These are phyloP conservation scores for Rhipidura dahli DNA, from an alignment of 2,113 vertebrate genomes.

Conservation along the genomic window DNA sequence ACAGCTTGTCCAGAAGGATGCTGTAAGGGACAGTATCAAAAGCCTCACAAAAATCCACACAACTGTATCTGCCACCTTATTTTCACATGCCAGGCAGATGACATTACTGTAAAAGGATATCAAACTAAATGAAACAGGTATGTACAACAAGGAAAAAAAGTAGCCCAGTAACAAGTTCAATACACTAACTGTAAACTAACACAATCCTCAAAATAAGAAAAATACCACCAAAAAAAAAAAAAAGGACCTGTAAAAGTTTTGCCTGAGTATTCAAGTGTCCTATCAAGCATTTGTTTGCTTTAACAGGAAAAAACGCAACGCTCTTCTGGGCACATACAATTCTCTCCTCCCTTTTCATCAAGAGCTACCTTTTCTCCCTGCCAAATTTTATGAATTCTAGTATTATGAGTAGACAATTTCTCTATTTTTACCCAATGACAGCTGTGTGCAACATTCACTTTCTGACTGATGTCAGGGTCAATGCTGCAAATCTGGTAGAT, in stretches of 20 bases:
- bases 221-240: background rate
- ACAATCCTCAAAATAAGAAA: background rate
- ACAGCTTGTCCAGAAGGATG: background rate
- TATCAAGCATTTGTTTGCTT: background rate
- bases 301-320: background rate
- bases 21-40: background rate
- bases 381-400: slow-evolving; percentile 32
- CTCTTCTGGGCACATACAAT: background rate
- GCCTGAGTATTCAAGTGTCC: background rate
- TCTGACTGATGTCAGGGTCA: slow-evolving; percentile 2
- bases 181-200: background rate
- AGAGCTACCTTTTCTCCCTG: background rate
- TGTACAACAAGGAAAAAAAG: background rate
- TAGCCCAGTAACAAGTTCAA: background rate
- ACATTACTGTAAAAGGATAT: background rate
- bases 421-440: slow-evolving; percentile 48
- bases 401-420: slow-evolving; percentile 42
- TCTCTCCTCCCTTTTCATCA: background rate
- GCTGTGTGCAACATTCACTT: slow-evolving; percentile 42
- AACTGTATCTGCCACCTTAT: background rate
- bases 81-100: background rate
- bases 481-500: background rate
- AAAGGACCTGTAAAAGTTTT: background rate
- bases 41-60: background rate
- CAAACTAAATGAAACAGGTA: background rate